A percentile compares a stretch with the other conserved stretches of the same genome.
Conservation (phyloP, 2,113 vertebrate genomes). For the Vulpes ferrilata region DNA sequence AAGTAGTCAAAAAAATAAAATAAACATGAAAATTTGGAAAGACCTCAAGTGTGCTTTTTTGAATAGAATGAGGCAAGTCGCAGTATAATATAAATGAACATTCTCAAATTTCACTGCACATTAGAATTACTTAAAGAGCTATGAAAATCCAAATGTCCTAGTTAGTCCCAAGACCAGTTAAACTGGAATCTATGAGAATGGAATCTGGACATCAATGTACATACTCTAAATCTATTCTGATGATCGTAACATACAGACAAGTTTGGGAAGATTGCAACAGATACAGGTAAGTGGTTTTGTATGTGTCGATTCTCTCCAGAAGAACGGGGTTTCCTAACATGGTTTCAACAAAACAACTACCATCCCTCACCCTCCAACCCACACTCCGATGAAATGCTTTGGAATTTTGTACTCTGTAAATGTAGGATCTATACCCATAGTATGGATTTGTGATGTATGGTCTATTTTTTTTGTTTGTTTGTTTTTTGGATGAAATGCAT, state of each 20-base stretch:
- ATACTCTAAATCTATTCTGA: not conserved
- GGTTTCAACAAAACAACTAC: not conserved
- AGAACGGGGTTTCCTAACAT: not conserved
- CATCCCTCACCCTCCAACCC: accelerated
- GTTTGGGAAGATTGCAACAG: not conserved
- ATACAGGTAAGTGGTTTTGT: not conserved
- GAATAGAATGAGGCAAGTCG: not conserved
- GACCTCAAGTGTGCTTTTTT: not conserved
- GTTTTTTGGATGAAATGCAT: not conserved
- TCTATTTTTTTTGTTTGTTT: not conserved
- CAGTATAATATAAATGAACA: not conserved
- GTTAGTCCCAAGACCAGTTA: not conserved
- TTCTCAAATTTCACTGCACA: not conserved
- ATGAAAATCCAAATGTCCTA: not conserved
- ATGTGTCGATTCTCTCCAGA: not conserved
- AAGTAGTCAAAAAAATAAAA: not conserved
- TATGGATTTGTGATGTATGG: accelerated
- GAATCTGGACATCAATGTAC: not conserved
- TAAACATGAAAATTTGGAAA: not conserved
- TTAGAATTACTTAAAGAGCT: not conserved
- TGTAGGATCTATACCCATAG: not conserved
- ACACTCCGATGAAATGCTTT: not conserved
- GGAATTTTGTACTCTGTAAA: not conserved
- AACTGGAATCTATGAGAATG: not conserved
- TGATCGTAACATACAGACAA: not conserved